Conservation (phyloP, 1,140 invertebrate genomes). For the Drosophila gunungcola region DNA sequence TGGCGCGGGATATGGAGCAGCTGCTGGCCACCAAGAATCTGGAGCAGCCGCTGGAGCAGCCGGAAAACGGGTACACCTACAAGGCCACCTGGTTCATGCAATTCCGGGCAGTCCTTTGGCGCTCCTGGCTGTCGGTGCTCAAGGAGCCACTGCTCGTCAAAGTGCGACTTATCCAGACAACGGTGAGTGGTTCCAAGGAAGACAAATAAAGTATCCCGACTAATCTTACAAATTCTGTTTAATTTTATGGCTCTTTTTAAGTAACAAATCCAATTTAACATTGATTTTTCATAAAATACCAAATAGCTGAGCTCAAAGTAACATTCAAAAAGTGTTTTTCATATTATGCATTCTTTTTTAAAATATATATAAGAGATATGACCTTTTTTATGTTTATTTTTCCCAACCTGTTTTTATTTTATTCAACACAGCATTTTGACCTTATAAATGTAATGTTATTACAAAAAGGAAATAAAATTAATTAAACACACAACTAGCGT, state of each 20-base stretch:
- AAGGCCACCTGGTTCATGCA: constrained; percentile 95
- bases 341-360: too few species aligned
- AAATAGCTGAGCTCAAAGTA: too few species aligned
- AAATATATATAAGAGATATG: too few species aligned
- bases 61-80: constrained; percentile 86
- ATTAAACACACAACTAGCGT: background rate
- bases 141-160: constrained; percentile 96
- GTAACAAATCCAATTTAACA: too few species aligned
- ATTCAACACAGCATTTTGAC: background rate
- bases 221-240: too few species aligned
- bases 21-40: constrained; percentile 69
- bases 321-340: too few species aligned
- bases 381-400: too few species aligned
- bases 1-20: constrained; percentile 85
- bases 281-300: too few species aligned
- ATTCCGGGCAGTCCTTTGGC: constrained; percentile 95
- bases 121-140: constrained; percentile 94
- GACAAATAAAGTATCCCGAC: background rate
- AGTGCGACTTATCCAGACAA: constrained; percentile 94
- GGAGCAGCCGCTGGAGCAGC: constrained; percentile 84
- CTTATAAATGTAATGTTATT: background rate
- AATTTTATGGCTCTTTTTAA: too few species aligned
- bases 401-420: background rate
- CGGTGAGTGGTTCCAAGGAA: constrained; percentile 88
- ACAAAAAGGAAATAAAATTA: constrained; percentile 3